These are phyloP conservation scores for Micromussa lordhowensis DNA, from an alignment of 92 coral and sea anemone species.

Conservation along the genomic window DNA sequence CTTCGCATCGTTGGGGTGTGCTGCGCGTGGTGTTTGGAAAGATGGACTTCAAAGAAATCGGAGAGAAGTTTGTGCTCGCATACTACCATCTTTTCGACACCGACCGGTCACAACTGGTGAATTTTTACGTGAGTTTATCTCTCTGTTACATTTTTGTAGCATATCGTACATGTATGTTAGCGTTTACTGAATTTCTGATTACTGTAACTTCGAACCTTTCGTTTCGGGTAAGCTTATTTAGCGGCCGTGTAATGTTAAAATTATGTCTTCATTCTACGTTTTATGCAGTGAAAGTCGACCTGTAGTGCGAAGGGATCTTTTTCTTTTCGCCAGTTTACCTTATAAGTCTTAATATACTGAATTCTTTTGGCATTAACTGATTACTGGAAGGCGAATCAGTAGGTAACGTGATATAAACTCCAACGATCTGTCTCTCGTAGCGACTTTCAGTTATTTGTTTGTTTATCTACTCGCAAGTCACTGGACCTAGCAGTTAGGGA, in stretches of 20 bases:
- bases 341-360: not conserved
- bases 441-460: not conserved
- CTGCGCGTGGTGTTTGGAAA: not conserved
- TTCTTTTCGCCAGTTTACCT: not conserved
- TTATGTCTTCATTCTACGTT: not conserved
- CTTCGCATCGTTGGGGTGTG: too few relatives aligned
- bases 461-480: too few relatives aligned
- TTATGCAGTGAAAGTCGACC: not conserved
- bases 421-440: not conserved
- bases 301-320: not conserved
- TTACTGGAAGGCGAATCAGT: too few relatives aligned
- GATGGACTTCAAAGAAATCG: slow-evolving; percentile 59
- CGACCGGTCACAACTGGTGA: slow-evolving; percentile 48
- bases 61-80: slow-evolving; percentile 31
- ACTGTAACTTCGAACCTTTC: not conserved
- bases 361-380: too few relatives aligned
- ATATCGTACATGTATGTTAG: too few relatives aligned
- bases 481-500: too few relatives aligned
- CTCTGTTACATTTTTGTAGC: not conserved
- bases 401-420: not conserved
- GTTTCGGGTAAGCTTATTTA: not conserved
- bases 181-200: not conserved
- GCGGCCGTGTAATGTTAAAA: not conserved
- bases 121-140: slow-evolving; percentile 71
- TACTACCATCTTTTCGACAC: slow-evolving; percentile 70